Evolutionary conservation across 2,888 invertebrate species (phyloP).

Genomic region (Himalopsyche japonica): DNA sequence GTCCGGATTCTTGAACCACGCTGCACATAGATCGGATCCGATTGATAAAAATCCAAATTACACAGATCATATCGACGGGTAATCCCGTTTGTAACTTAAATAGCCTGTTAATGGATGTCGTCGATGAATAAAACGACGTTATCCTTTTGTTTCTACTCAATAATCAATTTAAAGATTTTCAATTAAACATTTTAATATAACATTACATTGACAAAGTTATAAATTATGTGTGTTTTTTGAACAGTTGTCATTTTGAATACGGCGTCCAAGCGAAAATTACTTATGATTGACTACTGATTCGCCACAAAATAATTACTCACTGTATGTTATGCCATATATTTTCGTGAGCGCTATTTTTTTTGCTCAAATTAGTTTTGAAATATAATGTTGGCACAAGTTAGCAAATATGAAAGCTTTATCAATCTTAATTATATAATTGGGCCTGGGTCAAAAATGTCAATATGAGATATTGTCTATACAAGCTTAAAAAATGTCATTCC

Average conservation of each 20-base stretch:
- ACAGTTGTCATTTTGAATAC: not conserved
- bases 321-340: too few species aligned
- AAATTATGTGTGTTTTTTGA: not conserved
- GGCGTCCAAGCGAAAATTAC: not conserved
- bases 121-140: not conserved
- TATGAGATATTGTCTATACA: too few species aligned
- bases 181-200: not conserved
- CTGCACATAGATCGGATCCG: not conserved
- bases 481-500: too few species aligned
- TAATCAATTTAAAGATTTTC: not conserved
- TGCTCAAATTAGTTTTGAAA: too few species aligned
- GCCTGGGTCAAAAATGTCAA: too few species aligned
- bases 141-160: not conserved
- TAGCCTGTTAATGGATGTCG: constrained; percentile 7
- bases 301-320: not conserved
- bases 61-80: constrained; percentile 12
- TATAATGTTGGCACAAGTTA: too few species aligned
- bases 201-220: not conserved
- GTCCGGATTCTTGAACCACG: constrained; percentile 1
- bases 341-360: too few species aligned
- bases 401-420: too few species aligned
- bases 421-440: too few species aligned
- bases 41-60: constrained; percentile 11
- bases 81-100: not conserved
- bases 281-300: not conserved